Evolutionary conservation across 2,888 invertebrate genomes (phyloP), one percentile per base, ranked within the genome.

Genomic region (Caenorhabditis sp.): DNA sequence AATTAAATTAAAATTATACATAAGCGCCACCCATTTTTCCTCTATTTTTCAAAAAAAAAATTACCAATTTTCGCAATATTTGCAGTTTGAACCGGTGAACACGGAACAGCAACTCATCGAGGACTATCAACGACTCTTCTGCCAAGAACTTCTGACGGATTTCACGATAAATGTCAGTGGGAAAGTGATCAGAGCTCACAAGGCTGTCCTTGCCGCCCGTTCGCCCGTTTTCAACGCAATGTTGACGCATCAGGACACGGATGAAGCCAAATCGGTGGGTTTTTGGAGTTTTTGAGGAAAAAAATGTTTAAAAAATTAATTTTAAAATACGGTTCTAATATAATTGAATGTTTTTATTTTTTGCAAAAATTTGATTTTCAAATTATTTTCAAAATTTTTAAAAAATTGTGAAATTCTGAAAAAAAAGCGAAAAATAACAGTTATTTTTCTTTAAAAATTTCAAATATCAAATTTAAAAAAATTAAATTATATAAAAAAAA

Each of bases 201-300:
- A 87, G 32, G 90, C 91, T 15, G 88, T 92, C 28, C 85, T 92
- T 22, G 90, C 91, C 8, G 91, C 90, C 1, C 53, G 84, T 13
- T 90, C 90, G 13, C 87, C 88, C n/a, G 91, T 91, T 11, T 90
- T 92, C 76, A 78, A 83, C 18, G 92, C 92, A 3, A 92, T 92
- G 92, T 82, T 92, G 20, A 83, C 77, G 9, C 92, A 92, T 74
- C 67, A 76, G 11, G 90, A 90, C 53, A 92, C 92, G 0, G 87
- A 89, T 53, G 92, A 92, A 71, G 71, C 89, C 3, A 88, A 88
- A 78, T 88, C 82, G 55, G 90, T 90, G n/a, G 18, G 86, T 44
- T 1, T 4, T 13, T n/a, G n/a, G 15, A 8, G 13, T 53, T 53
- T 53, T 5, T n/a, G n/a, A n/a, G n/a, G n/a, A n/a, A n/a, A n/a